Percentiles rank a stretch among this genome's conserved stretches.
Conservation (phyloP, 2,113 vertebrate species). For the Synodontis membranacea region DNA sequence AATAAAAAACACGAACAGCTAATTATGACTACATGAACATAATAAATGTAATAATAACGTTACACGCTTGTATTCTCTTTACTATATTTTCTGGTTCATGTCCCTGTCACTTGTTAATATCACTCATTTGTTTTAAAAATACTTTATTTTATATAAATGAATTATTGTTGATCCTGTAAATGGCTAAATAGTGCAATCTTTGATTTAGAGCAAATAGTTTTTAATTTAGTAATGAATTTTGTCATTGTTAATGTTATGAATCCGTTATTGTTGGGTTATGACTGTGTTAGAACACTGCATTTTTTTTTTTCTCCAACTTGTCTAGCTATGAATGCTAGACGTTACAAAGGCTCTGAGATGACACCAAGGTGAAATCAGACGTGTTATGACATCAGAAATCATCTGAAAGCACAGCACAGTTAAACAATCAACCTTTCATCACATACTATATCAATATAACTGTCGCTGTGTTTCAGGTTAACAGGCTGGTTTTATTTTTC, state of each 20-base stretch:
- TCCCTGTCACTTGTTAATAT: background rate
- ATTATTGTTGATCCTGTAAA: background rate
- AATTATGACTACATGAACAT: background rate
- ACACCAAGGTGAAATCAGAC: background rate
- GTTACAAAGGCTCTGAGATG: background rate
- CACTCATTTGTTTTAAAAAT: background rate
- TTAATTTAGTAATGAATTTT: too few relatives aligned
- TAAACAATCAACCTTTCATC: background rate
- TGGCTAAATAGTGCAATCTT: background rate
- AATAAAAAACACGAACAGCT: background rate
- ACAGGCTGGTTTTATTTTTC: background rate
- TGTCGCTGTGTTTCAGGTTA: conserved; percentile 2
- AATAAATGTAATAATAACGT: too few relatives aligned
- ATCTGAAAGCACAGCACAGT: background rate
- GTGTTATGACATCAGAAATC: background rate
- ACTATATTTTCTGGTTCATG: background rate
- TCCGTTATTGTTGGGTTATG: background rate
- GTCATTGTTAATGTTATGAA: background rate
- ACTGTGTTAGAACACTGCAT: background rate
- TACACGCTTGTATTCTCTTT: background rate
- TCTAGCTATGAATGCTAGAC: background rate
- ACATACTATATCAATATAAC: background rate
- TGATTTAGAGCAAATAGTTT: background rate
- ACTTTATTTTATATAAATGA: background rate
- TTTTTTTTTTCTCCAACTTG: background rate